These are phyloP conservation scores for Lepidocyrtinus sp. DNA, from an alignment of 2,888 invertebrate species.

Conservation along the genomic window DNA sequence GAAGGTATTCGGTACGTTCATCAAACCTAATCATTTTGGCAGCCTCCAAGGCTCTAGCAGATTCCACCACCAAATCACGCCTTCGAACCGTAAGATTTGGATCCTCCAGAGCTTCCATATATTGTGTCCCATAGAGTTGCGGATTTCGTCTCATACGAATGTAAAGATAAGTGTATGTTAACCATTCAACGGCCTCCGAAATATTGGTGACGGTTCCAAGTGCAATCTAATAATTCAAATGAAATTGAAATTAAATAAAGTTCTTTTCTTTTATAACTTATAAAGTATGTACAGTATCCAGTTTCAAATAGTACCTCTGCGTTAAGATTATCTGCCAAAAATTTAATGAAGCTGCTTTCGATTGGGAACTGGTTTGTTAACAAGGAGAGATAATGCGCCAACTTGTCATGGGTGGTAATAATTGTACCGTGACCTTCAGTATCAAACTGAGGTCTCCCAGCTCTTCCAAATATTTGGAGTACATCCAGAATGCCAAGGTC, in stretches of 20 bases:
- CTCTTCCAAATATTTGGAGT: constrained; percentile 97
- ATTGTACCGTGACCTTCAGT: constrained; percentile 95
- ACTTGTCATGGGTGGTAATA: constrained; percentile 92
- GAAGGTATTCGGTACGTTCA: constrained; percentile 84
- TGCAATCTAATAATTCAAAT: constrained; percentile 78
- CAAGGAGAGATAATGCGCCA: constrained; percentile 93
- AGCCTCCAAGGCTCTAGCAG: constrained; percentile 90
- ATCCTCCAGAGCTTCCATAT: constrained; percentile 80
- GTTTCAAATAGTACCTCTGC: constrained; percentile 83
- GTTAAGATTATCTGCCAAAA: constrained; percentile 96
- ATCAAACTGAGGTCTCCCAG: constrained; percentile 98
- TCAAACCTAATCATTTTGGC: constrained; percentile 96
- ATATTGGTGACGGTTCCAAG: constrained; percentile 97
- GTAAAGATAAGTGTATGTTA: constrained; percentile 96
- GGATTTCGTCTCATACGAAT: constrained; percentile 96
- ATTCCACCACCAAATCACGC: constrained; percentile 82
- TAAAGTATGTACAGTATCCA: background rate
- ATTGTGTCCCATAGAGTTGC: constrained; percentile 80
- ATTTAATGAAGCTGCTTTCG: constrained; percentile 95
- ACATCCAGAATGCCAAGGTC: constrained; percentile 98
- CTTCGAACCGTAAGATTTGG: constrained; percentile 85
- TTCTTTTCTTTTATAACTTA: background rate
- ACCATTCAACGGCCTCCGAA: constrained; percentile 97
- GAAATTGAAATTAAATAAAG: background rate
- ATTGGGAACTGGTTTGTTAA: constrained; percentile 98